Base-by-base conservation (phyloP, 2,797 vertebrate genomes). In the Philypnodon macrostomus region DNA sequence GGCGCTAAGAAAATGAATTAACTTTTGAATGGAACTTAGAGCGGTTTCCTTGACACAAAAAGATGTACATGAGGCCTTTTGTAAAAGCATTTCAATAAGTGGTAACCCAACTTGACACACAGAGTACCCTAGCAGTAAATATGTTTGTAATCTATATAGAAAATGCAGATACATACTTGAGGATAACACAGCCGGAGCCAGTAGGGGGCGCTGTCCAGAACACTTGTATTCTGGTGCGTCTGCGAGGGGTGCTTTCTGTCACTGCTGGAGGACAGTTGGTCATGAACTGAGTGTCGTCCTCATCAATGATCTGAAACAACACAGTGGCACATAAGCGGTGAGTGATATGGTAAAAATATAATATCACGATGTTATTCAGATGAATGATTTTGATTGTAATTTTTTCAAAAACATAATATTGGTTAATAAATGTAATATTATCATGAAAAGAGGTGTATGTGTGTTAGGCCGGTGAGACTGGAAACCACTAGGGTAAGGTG, bases 201-300 rank as follows among this genome's bases (percentile, higher is more conserved):
- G 84, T 3, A 8, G 92, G 84, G 1, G 95, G 96, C 0, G 96
- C 96, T 0, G 91, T 92, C 96, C 96, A 98, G 47, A 94, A 91
- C 26, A 97, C 94, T 42, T 98, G 95, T 67, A 97, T 96, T 21
- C 94, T 86, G 0, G 94, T 97, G 46, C 94, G 90, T 55, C 96
- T 89, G 4, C 95, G 87, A 1, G 94, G 95, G 0, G 94, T 93
- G 78, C 92, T 96, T 78, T 98, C 96, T 0, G 95, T 98, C 67
- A 98, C 94, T 0, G 96, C 96, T 0, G 93, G 93, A 0, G 94
- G 92, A 31, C 96, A 98, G 76, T 92, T 96, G 67, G 90, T 94
- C 95, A 98, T 96, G 80, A 95, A 97, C 71, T 96, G 96, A 0
- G 96, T 94, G 77, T 98, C 96, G 3, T 93, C 95, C 67, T 95